phyloP scores from a whole-genome alignment of 2,113 vertebrate species.

The Ciconia boyciana region DNA sequence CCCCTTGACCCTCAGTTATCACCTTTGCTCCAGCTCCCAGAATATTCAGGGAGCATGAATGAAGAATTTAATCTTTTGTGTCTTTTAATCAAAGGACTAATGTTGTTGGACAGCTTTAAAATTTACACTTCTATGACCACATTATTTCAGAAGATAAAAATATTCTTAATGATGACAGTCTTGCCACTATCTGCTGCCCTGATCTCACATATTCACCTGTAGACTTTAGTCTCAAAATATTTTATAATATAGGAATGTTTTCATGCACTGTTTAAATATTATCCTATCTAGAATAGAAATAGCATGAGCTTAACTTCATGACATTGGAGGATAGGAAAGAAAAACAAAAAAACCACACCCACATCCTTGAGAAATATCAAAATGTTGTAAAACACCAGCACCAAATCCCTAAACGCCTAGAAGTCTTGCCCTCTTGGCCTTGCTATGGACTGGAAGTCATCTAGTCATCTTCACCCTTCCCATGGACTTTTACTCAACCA shows the following conservation, averaged over 20 bases:
- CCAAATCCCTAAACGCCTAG: not conserved
- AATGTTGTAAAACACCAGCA: not conserved
- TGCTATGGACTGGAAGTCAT: not conserved
- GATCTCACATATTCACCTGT: not conserved
- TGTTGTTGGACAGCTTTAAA: not conserved
- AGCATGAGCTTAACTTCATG: not conserved
- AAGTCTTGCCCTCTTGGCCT: no score
- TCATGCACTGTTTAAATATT: not conserved
- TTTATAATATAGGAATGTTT: not conserved
- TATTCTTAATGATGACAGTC: not conserved
- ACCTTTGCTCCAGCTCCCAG: not conserved
- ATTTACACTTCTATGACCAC: not conserved
- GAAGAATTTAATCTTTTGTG: not conserved
- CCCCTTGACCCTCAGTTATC: not conserved
- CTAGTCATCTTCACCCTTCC: not conserved
- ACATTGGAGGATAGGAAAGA: not conserved
- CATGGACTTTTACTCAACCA: not conserved
- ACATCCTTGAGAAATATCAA: not conserved
- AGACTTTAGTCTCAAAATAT: not conserved
- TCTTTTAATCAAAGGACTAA: not conserved
- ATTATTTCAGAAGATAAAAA: not conserved
- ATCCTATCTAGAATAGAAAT: not conserved
- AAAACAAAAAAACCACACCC: no score
- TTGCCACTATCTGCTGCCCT: not conserved
- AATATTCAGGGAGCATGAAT: not conserved